Evolutionary conservation across 2,113 vertebrate genomes (phyloP).

Genomic region (Rhegmatorhina hoffmannsi): DNA sequence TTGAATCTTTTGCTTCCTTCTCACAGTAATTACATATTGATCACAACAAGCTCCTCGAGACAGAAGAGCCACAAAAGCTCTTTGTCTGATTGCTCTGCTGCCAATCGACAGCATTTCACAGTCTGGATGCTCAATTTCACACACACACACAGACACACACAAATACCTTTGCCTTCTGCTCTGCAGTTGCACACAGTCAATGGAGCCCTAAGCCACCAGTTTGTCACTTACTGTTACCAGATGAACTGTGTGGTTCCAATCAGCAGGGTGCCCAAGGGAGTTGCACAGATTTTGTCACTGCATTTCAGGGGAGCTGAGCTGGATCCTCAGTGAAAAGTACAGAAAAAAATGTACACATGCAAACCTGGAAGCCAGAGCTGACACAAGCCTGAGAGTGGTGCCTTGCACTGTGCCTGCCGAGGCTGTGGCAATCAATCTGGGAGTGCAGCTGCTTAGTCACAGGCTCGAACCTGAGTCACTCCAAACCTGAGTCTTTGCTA

Average conservation of each 20-base stretch:
- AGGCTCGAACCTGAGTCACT: neutral
- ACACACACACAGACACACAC: neutral
- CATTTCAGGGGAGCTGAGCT: neutral
- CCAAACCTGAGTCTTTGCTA: neutral
- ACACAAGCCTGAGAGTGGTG: neutral
- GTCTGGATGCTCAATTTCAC: neutral
- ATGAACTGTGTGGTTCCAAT: neutral
- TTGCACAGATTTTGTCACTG: neutral
- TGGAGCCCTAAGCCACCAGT: neutral
- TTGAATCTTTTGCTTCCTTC: neutral
- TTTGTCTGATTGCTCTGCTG: neutral
- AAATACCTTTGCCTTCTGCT: neutral
- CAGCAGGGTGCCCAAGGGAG: neutral
- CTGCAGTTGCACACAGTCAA: neutral
- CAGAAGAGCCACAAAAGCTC: neutral
- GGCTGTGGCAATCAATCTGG: neutral
- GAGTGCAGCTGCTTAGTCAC: neutral
- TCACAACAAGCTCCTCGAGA: neutral
- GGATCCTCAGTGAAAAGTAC: neutral
- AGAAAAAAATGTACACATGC: rapidly evolving
- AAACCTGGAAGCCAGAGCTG: neutral
- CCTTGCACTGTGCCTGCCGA: neutral
- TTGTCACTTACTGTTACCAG: neutral
- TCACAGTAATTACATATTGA: neutral
- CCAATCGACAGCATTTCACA: neutral